phyloP scores from a whole-genome alignment of 2,113 vertebrate species.

The Lipotes vexillifer region DNA sequence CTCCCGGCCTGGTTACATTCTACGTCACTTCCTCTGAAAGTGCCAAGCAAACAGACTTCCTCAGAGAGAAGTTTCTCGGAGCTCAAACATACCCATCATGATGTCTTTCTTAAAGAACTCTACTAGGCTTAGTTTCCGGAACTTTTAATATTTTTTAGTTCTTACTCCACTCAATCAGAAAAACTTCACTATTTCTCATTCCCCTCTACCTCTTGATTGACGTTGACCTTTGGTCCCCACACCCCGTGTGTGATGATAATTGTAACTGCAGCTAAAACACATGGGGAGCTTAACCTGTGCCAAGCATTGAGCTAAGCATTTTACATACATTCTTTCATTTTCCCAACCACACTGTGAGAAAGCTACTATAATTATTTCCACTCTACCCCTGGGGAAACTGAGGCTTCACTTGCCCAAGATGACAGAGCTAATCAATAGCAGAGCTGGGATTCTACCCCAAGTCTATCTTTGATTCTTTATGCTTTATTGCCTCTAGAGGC shows the following conservation, averaged over 20 bases:
- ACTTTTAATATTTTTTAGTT: background rate
- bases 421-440: background rate
- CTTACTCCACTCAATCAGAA: background rate
- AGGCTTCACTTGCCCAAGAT: background rate
- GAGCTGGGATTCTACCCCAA: background rate
- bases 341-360: background rate
- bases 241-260: background rate
- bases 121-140: background rate
- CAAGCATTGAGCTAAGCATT: background rate
- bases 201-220: background rate
- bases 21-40: background rate
- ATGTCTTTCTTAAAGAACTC: background rate
- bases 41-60: background rate
- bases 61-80: background rate
- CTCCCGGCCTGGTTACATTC: background rate
- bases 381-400: background rate
- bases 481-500: background rate
- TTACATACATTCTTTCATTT: background rate
- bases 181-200: background rate
- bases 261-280: background rate
- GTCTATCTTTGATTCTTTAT: background rate
- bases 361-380: background rate
- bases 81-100: background rate
- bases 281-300: background rate
- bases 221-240: background rate